phyloP scores from a whole-genome alignment of 2,888 invertebrate species.

The Timema cristinae region DNA sequence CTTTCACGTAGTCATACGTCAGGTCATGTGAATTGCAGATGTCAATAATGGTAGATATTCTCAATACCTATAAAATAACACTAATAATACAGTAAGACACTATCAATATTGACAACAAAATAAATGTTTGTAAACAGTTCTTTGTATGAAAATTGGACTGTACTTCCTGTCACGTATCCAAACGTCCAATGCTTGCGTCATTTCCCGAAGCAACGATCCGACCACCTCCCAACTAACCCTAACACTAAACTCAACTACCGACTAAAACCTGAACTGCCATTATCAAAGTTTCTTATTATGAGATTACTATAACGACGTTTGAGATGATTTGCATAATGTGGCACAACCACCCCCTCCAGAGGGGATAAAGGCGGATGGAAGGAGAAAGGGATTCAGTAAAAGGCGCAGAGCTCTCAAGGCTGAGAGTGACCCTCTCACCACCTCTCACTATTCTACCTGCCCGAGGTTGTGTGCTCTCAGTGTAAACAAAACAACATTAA shows the following conservation, averaged over 20 bases:
- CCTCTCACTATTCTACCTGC: no score
- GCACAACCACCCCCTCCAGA: constrained; percentile 15
- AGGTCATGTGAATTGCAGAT: no score
- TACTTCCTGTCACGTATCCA: neutral
- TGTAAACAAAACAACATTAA: constrained; percentile 25
- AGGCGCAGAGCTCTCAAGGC: no score
- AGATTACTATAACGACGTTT: constrained; percentile 15
- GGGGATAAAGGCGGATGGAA: neutral
- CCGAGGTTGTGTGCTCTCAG: neutral
- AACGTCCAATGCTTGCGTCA: neutral
- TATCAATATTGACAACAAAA: no score
- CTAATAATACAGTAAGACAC: no score
- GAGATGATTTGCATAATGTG: constrained; percentile 16
- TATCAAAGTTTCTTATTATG: constrained; percentile 22
- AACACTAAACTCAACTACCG: neutral
- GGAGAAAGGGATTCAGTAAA: no score
- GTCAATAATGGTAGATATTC: no score
- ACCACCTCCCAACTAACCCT: neutral
- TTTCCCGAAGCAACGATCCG: neutral
- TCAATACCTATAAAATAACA: no score
- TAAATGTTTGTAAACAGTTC: no score
- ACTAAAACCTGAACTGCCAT: constrained; percentile 20
- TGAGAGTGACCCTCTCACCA: no score
- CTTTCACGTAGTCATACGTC: no score
- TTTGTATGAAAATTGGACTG: no score